These are phyloP conservation scores for Camponotus floridanus DNA, from an alignment of 1,140 invertebrate genomes.

Conservation along the genomic window DNA sequence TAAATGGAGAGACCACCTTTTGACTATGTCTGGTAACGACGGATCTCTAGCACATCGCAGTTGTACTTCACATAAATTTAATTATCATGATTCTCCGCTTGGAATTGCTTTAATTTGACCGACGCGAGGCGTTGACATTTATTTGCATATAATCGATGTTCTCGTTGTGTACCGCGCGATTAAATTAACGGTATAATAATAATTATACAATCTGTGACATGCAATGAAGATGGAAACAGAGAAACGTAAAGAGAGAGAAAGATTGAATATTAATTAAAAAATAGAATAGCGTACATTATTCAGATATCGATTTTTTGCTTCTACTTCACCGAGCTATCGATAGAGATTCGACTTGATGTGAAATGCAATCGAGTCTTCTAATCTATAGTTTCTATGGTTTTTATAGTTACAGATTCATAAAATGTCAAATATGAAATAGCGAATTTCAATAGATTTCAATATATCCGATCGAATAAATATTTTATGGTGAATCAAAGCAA, in stretches of 20 bases:
- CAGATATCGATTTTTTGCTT: constrained; percentile 32
- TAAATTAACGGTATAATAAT: constrained; percentile 55
- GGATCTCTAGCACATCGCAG: constrained; percentile 6
- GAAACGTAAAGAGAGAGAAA: background rate
- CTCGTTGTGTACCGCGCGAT: constrained; percentile 44
- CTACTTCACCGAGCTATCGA: background rate
- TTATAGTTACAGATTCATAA: constrained; percentile 19
- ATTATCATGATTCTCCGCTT: constrained; percentile 21
- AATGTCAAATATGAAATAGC: constrained; percentile 37
- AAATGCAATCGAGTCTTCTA: constrained; percentile 39
- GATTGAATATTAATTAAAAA: constrained; percentile 14
- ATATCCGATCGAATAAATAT: constrained; percentile 33
- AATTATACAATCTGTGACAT: constrained; percentile 40
- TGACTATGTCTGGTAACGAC: constrained; percentile 4
- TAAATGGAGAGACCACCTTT: constrained; percentile 26
- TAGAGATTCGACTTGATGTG: constrained; percentile 7
- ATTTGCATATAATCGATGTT: constrained; percentile 51
- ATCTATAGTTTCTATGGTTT: constrained; percentile 10
- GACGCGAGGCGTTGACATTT: constrained; percentile 41
- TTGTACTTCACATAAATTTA: constrained; percentile 30
- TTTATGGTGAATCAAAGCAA: constrained; percentile 25
- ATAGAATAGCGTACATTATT: background rate
- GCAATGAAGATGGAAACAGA: constrained; percentile 18
- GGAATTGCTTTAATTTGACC: constrained; percentile 41
- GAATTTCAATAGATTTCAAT: background rate